Evolutionary conservation across 2,888 invertebrate species (phyloP).

Genomic region (Chrysolina americana): DNA sequence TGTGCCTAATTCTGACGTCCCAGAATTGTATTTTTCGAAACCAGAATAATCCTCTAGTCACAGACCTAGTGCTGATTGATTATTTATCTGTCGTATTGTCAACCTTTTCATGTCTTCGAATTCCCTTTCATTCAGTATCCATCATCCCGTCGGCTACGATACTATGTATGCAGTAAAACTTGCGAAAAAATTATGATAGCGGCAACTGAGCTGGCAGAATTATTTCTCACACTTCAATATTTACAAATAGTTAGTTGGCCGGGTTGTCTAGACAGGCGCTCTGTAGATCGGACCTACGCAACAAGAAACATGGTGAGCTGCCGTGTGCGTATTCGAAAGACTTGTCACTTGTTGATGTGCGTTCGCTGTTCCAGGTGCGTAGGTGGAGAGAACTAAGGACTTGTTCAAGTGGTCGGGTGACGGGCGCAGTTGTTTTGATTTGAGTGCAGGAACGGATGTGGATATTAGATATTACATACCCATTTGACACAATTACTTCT

Average conservation of each 20-base stretch:
- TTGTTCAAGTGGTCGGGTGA: background rate
- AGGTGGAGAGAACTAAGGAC: background rate
- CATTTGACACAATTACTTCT: background rate
- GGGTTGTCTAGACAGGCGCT: slow-evolving; percentile 52
- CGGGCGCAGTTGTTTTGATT: background rate
- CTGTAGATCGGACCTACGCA: slow-evolving; percentile 55
- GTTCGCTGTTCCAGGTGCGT: slow-evolving; percentile 35
- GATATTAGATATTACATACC: background rate
- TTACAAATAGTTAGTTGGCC: slow-evolving; percentile 57
- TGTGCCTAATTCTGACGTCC: too few relatives aligned
- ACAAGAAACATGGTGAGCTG: slow-evolving; percentile 53
- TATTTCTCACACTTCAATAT: slow-evolving; percentile 48
- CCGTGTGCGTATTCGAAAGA: slow-evolving; percentile 36
- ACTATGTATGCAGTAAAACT: background rate
- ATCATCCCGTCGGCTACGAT: background rate
- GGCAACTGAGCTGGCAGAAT: slow-evolving; percentile 37
- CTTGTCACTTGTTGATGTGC: slow-evolving; percentile 42
- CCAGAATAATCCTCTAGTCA: too few relatives aligned
- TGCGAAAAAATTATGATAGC: background rate
- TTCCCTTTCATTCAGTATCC: background rate
- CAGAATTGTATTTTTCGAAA: too few relatives aligned
- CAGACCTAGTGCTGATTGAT: too few relatives aligned
- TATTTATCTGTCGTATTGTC: too few relatives aligned
- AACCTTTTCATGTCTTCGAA: background rate
- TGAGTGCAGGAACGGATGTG: background rate